A percentile compares a stretch with the other conserved stretches of the same genome.
phyloP scores from a whole-genome alignment of 2,113 vertebrate species.

The Laticauda laticaudata region DNA sequence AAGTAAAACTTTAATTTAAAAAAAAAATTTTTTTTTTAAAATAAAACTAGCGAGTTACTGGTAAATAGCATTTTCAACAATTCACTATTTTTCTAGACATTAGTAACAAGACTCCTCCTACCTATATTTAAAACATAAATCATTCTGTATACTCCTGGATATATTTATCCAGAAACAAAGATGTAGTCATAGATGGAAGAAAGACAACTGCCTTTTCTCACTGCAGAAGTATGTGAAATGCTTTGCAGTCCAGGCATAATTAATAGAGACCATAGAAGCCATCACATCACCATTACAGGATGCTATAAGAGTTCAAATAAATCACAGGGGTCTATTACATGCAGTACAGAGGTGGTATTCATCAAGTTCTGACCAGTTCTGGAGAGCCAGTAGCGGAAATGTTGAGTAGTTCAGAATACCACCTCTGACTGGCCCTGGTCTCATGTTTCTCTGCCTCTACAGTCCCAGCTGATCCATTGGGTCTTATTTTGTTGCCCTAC shows the following conservation, averaged over 20 bases:
- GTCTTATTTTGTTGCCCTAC: too few relatives aligned
- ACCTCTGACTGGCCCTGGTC: too few relatives aligned
- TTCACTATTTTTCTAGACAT: not conserved
- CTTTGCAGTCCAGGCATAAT: not conserved
- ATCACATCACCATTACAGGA: not conserved
- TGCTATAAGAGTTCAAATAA: not conserved
- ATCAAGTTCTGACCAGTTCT: too few relatives aligned
- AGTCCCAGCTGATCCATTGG: too few relatives aligned
- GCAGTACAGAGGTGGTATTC: too few relatives aligned
- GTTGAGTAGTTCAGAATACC: too few relatives aligned
- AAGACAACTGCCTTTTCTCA: not conserved
- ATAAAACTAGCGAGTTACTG: not conserved
- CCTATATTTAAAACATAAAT: accelerated
- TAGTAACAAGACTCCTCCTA: not conserved
- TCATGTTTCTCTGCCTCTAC: too few relatives aligned
- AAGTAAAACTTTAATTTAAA: not conserved
- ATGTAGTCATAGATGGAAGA: not conserved
- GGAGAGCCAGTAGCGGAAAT: too few relatives aligned
- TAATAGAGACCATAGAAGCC: not conserved
- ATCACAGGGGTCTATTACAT: not conserved
- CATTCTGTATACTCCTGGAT: not conserved
- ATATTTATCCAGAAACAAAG: not conserved
- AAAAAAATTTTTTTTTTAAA: too few relatives aligned
- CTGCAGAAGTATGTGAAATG: not conserved
- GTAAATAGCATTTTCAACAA: not conserved